These are phyloP conservation scores for Harlomillsia oculata DNA, from an alignment of 1,140 invertebrate genomes.

Conservation along the genomic window DNA sequence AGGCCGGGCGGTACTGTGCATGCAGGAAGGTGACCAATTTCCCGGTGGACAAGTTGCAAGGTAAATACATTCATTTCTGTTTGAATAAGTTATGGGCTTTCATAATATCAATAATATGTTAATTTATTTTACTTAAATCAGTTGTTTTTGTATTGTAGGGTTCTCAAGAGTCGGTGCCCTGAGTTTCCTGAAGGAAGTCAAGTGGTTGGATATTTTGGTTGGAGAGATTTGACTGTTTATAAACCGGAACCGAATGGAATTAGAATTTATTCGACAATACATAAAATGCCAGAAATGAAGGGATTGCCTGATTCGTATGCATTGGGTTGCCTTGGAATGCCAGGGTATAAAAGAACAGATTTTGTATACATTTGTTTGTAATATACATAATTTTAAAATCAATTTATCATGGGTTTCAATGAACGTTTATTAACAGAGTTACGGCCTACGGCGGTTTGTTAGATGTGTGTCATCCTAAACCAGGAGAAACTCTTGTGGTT, in stretches of 20 bases:
- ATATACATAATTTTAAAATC: background rate
- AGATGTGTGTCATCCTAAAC: constrained; percentile 57
- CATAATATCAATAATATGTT: background rate
- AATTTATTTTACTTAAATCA: background rate
- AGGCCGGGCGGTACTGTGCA: background rate
- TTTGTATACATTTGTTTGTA: background rate
- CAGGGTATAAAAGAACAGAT: constrained; percentile 9
- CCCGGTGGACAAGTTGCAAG: constrained; percentile 16
- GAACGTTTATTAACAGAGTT: constrained; percentile 30
- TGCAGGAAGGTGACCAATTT: constrained; percentile 7
- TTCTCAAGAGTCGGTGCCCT: constrained; percentile 51
- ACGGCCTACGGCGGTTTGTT: constrained; percentile 65
- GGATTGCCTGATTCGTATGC: constrained; percentile 49
- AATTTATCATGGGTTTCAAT: background rate
- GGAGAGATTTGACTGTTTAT: constrained; percentile 47
- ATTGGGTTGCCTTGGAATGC: constrained; percentile 40
- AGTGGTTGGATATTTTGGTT: constrained; percentile 50
- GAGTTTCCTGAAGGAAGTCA: constrained; percentile 51
- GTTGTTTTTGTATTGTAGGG: constrained; percentile 20
- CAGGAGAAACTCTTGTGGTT: constrained; percentile 51
- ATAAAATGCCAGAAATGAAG: constrained; percentile 47
- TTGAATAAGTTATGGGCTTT: background rate
- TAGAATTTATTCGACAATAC: constrained; percentile 35
- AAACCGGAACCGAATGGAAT: constrained; percentile 13
- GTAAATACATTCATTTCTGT: background rate